Conservation (phyloP, 2,888 invertebrate genomes). For the Tipula unca region DNA sequence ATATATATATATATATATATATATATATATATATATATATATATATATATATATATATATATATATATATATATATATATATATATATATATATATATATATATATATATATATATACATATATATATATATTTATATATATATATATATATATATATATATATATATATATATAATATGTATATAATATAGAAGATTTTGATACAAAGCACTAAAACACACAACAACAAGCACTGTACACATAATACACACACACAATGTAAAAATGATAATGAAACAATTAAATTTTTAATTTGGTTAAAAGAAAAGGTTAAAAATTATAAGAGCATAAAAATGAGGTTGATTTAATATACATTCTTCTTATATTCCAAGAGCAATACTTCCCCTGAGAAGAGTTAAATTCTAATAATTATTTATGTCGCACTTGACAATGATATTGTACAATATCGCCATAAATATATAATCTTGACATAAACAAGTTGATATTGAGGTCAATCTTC, state of each 20-base stretch:
- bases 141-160: too few relatives aligned
- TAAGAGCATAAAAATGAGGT: background rate
- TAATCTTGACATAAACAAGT: background rate
- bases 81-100: too few relatives aligned
- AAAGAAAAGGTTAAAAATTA: background rate
- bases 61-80: too few relatives aligned
- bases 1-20: too few relatives aligned
- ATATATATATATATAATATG: too few relatives aligned
- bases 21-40: too few relatives aligned
- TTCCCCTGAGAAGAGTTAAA: too few relatives aligned
- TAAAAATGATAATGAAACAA: background rate
- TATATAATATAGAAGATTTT: too few relatives aligned
- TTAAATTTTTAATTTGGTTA: background rate
- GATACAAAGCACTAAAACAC: background rate
- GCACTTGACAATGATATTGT: background rate
- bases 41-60: too few relatives aligned
- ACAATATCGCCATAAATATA: background rate
- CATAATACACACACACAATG: background rate
- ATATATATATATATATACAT: too few relatives aligned
- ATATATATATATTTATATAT: too few relatives aligned
- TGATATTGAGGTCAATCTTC: background rate
- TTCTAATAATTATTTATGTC: too few relatives aligned
- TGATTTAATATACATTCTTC: background rate
- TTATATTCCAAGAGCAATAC: background rate
- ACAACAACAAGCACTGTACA: background rate